Evolutionary conservation across 2,113 vertebrate species (phyloP).

Genomic region (Oncorhynchus clarkii): DNA sequence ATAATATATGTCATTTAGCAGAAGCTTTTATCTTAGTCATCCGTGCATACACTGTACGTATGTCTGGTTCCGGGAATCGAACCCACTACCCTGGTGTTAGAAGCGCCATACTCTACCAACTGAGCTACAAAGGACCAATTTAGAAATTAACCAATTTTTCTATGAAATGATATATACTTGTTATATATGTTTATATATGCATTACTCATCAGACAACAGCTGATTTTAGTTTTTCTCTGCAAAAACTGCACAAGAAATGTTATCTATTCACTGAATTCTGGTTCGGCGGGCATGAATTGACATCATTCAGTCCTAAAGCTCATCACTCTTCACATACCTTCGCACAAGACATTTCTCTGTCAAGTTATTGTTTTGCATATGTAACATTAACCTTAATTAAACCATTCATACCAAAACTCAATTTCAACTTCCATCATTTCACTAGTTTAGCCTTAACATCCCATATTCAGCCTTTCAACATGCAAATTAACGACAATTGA

Average conservation of each 20-base stretch:
- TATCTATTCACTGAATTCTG: background rate
- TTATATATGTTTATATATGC: too few relatives aligned
- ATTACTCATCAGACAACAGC: too few relatives aligned
- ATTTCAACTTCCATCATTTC: background rate
- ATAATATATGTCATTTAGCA: background rate
- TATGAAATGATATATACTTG: too few relatives aligned
- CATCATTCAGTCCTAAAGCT: background rate
- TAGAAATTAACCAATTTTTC: too few relatives aligned
- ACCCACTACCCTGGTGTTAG: too few relatives aligned
- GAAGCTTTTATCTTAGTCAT: too few relatives aligned
- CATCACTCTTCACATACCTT: background rate
- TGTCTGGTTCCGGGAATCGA: too few relatives aligned
- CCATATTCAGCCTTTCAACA: constrained; percentile 9
- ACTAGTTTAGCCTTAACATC: background rate
- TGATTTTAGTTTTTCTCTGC: too few relatives aligned
- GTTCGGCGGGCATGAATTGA: background rate
- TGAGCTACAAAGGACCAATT: too few relatives aligned
- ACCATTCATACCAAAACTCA: constrained; percentile 3
- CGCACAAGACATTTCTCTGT: background rate
- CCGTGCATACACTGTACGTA: too few relatives aligned
- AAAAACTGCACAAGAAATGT: background rate
- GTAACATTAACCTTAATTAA: background rate
- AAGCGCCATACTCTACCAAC: too few relatives aligned
- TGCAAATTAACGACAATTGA: constrained; percentile 34
- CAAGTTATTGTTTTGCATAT: background rate